phyloP scores from a whole-genome alignment of 2,113 vertebrate species.

The Phylloscopus whistleri region DNA sequence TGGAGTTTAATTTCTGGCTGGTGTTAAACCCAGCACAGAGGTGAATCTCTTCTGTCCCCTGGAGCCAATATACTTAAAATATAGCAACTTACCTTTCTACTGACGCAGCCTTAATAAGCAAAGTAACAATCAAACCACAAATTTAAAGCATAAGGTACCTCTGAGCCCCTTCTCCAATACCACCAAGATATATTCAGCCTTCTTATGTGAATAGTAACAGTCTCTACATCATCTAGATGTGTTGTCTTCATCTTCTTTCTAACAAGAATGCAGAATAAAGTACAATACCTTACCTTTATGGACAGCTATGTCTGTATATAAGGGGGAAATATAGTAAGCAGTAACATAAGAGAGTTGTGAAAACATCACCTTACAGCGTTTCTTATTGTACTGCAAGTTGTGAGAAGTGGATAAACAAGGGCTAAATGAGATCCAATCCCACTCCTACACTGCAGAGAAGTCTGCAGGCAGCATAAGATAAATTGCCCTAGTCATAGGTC shows the following conservation, averaged over 20 bases:
- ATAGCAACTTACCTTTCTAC: not conserved
- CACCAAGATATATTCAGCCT: not conserved
- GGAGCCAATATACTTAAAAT: not conserved
- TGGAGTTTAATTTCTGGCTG: not conserved
- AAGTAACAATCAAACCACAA: not conserved
- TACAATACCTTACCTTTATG: not conserved
- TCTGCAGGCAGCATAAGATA: not conserved
- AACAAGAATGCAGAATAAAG: not conserved
- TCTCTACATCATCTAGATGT: not conserved
- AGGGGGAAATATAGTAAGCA: not conserved
- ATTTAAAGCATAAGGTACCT: not conserved
- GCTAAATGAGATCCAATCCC: not conserved
- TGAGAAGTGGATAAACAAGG: not conserved
- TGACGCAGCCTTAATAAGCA: not conserved
- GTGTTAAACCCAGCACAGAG: not conserved
- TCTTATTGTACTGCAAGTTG: not conserved
- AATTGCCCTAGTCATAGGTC: not conserved
- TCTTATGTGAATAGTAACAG: not conserved
- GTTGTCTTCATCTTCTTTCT: not conserved
- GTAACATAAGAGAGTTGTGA: not conserved
- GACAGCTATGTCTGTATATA: not conserved
- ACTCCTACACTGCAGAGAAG: not conserved
- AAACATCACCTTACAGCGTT: not conserved
- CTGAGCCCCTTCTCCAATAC: not conserved
- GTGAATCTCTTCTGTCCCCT: not conserved